Evolutionary conservation across 2,888 invertebrate genomes (phyloP).

Genomic region (Archaeoteleia sp.): DNA sequence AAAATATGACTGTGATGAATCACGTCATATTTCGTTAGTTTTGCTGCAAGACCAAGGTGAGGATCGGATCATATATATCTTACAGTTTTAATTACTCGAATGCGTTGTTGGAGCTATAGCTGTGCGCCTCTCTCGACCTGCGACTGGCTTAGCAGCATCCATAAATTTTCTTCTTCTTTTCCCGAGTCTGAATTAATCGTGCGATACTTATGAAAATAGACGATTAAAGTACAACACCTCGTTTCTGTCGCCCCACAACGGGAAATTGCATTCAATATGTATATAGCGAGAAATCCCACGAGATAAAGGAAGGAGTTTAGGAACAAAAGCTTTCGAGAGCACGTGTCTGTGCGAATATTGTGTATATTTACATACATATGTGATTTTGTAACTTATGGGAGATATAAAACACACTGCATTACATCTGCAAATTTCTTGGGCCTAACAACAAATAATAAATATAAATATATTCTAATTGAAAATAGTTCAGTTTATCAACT

Average conservation of each 20-base stretch:
- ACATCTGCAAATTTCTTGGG: no score
- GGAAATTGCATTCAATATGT: conserved; percentile 36
- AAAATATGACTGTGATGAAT: conserved; percentile 21
- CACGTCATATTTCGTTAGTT: conserved; percentile 33
- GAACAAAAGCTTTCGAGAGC: neutral
- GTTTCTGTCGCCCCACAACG: conserved; percentile 11
- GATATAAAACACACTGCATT: no score
- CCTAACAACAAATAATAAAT: no score
- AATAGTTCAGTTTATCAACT: no score
- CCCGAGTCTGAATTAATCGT: conserved; percentile 46
- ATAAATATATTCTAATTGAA: no score
- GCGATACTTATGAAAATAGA: conserved; percentile 45
- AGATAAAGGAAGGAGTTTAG: conserved; percentile 1
- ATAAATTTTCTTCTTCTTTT: conserved; percentile 46
- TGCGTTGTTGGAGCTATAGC: conserved; percentile 31
- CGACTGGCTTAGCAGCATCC: conserved; percentile 38
- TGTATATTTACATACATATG: no score
- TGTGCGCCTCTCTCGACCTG: conserved; percentile 23
- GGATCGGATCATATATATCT: conserved; percentile 45
- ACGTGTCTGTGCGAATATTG: no score
- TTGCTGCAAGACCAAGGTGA: conserved; percentile 26
- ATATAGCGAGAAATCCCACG: conserved; percentile 12
- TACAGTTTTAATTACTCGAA: conserved; percentile 52
- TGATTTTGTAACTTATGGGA: no score
- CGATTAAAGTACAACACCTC: conserved; percentile 36